phyloP scores from a whole-genome alignment of 2,888 invertebrate species.

The Sialis fuliginosa region DNA sequence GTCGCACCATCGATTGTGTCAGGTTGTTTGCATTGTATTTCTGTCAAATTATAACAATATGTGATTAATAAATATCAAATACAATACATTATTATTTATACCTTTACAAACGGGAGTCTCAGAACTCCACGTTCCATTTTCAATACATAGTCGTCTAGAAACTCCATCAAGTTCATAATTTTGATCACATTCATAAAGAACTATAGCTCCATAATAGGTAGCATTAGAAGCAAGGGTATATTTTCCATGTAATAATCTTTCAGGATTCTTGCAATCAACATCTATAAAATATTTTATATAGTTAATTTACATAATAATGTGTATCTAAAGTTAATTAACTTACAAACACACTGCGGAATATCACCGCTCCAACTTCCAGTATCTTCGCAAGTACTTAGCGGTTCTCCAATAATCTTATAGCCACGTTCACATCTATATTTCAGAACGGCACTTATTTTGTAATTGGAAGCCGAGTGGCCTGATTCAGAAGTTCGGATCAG shows the following conservation, averaged over 20 bases:
- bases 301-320: neutral
- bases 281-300: slow-evolving; percentile 28
- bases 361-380: slow-evolving; percentile 72
- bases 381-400: slow-evolving; percentile 70
- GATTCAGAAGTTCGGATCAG: slow-evolving; percentile 56
- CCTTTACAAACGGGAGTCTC: slow-evolving; percentile 66
- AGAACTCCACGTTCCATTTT: slow-evolving; percentile 82
- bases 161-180: slow-evolving; percentile 72
- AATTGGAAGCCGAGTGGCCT: slow-evolving; percentile 49
- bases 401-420: slow-evolving; percentile 72
- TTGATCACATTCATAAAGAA: slow-evolving; percentile 63
- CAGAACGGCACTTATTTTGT: slow-evolving; percentile 69
- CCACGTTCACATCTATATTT: slow-evolving; percentile 83
- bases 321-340: slow-evolving; percentile 22
- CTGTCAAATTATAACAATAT: slow-evolving; percentile 22
- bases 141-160: slow-evolving; percentile 64
- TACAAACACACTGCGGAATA: slow-evolving; percentile 70
- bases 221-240: slow-evolving; percentile 70
- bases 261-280: slow-evolving; percentile 72
- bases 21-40: slow-evolving; percentile 64
- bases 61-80: neutral
- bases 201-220: slow-evolving; percentile 76
- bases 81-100: slow-evolving; percentile 17
- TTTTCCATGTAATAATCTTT: slow-evolving; percentile 51
- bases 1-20: slow-evolving; percentile 38